Base-by-base conservation (phyloP, 2,888 invertebrate species). In the Beris morrisii region DNA sequence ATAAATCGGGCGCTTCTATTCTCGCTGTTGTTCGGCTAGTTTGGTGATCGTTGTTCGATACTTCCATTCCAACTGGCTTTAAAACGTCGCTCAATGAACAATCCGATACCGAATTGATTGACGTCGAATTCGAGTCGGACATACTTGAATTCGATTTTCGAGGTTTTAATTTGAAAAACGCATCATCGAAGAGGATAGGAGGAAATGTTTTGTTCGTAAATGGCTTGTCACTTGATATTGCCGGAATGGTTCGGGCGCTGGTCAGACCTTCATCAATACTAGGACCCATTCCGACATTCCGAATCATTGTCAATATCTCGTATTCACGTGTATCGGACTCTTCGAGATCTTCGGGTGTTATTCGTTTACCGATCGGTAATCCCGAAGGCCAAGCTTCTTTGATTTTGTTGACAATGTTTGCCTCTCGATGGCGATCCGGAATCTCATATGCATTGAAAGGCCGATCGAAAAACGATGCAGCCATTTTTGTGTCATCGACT, bases 281-380 rank as follows among this genome's bases (percentile, higher is more conserved):
- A 3, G 64, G 64, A 6, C 46, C 53, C 55, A 64, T 54, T 13
- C 64, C 64, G n/a, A 54, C 54, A 28, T 44, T 15, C 11, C 64
- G 53, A 4, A 64, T 53, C 64, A 64, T 64, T 5, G 53, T 28
- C 30, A 43, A 15, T 13, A 55, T 64, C 31, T 64, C 64, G 3
- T 13, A 15, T 44, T 64, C 64, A 7, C 38, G 61, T 15, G 32
- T 31, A 11, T 11, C 46, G 12, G 44, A 3, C 9, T 45, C 45
- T 15, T 54, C 53, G 4, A 54, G 5, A 28, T 64, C 44, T 2
- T 54, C 55, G n/a, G n/a, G 9, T 5, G 44, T 64, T 31, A 54
- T 5, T 45, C 9, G 64, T 9, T 38, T 31, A 9, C 54, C 64
- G 11, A 64, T 50, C 30, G 53, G 30, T n/a, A 31, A 6, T 45